Evolutionary conservation across 2,888 invertebrate genomes (phyloP).

Genomic region (Eulithis prunata): DNA sequence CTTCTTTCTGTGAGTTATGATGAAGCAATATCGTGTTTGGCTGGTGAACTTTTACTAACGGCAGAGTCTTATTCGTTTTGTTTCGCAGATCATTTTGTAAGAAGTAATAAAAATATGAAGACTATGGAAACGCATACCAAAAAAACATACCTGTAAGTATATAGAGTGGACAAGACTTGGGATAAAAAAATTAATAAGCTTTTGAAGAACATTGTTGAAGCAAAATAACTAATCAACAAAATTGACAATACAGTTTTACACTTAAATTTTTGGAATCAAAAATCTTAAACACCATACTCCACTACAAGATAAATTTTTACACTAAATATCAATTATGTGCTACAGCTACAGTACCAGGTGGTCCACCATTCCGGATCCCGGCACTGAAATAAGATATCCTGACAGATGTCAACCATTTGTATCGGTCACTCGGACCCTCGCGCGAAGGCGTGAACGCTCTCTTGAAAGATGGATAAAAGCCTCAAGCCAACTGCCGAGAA

Average conservation of each 20-base stretch:
- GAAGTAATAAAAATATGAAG: not conserved
- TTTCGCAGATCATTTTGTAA: not conserved
- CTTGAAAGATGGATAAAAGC: conserved; percentile 26
- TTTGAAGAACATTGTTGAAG: too few relatives aligned
- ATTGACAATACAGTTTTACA: too few relatives aligned
- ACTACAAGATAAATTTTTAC: too few relatives aligned
- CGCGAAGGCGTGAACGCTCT: conserved; percentile 51
- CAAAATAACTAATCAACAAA: too few relatives aligned
- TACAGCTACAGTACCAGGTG: conserved; percentile 23
- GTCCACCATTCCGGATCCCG: conserved; percentile 42
- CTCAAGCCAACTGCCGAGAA: conserved; percentile 9
- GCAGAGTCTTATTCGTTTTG: not conserved
- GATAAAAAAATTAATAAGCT: too few relatives aligned
- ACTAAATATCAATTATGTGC: too few relatives aligned
- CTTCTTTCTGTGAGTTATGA: conserved; percentile 22
- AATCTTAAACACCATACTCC: too few relatives aligned
- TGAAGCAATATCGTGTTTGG: conserved; percentile 10
- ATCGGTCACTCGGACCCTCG: conserved; percentile 52
- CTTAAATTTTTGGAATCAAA: too few relatives aligned
- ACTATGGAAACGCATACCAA: too few relatives aligned
- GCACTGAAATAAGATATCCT: conserved; percentile 61
- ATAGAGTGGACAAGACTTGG: too few relatives aligned
- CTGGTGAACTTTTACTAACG: not conserved
- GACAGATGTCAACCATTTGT: conserved; percentile 65
- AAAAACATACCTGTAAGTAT: not conserved